Base-by-base conservation (phyloP, 2,888 invertebrate species). In the Diarsia mendica region DNA sequence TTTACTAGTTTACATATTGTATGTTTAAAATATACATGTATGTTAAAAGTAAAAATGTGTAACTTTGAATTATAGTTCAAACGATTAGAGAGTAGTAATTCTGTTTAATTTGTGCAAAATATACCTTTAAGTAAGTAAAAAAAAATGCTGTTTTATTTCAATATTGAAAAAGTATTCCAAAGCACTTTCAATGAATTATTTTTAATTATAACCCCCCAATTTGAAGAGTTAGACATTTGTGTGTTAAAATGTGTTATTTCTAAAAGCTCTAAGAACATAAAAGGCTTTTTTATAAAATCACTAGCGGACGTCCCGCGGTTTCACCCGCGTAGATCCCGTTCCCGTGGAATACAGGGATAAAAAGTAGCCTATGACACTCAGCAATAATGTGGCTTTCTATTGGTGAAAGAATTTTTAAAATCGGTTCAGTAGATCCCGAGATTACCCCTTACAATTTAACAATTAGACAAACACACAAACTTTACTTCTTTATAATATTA, bases 141-240 rank as follows among this genome's bases (percentile, higher is more conserved):
- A 46, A 63, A 71, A 75, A 74, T 8, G n/a, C 6, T 74, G 75
- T 74, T 74, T 74, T 18, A 75, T 75, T 75, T 61, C 9, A 60
- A 39, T 20, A 39, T 61, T 20, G 3, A 28, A 2, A 60, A n/a
- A 10, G 11, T n/a, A 0, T 61, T 61, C 39, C 11, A 6, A 11
- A 39, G n/a, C 39, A 44, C 44, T 63, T n/a, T 39, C 11, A 39
- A 39, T 5, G 3, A 6, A 39, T 39, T 39, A 8, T 39, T 39
- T 1, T 18, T 33, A 20, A 33, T 20, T 11, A 53, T 3, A n/a
- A 49, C 5, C 0, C 53, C 55, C 55, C 6, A 28, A 58, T 13
- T 15, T 58, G 2, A 28, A 15, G n/a, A 23, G 6, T 15, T 39
- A 39, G 39, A 6, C 39, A 6, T 39, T 39, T 39, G 6, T 39